These are phyloP conservation scores for Panthera leo DNA, from an alignment of 2,113 vertebrate species.

Conservation along the genomic window DNA sequence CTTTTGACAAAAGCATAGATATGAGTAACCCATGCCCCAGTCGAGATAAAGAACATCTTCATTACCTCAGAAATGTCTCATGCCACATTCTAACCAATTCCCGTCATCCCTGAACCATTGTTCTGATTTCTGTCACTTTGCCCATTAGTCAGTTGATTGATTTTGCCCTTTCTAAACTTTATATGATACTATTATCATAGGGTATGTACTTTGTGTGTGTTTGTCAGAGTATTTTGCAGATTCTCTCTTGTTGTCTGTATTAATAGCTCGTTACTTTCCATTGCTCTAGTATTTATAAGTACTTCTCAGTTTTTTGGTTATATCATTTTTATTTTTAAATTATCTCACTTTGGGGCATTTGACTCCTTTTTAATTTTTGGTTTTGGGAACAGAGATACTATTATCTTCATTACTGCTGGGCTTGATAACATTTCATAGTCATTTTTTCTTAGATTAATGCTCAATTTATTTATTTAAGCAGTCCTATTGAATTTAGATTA, in stretches of 20 bases:
- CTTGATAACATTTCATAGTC: background rate
- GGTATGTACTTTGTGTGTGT: background rate
- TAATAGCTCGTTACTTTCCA: background rate
- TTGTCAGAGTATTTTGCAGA: background rate
- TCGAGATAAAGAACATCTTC: background rate
- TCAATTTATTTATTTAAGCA: background rate
- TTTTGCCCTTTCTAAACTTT: background rate
- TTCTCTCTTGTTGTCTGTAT: background rate
- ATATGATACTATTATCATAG: background rate
- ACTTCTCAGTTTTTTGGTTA: background rate
- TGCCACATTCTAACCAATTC: background rate
- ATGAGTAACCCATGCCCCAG: background rate
- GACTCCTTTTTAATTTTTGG: background rate
- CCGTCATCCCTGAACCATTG: background rate
- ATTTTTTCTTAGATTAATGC: background rate
- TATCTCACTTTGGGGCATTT: background rate
- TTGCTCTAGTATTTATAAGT: background rate
- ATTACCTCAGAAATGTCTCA: background rate
- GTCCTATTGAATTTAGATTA: background rate
- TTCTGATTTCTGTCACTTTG: background rate
- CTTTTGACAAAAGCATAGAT: background rate
- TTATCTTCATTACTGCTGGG: background rate
- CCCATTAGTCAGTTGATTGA: background rate
- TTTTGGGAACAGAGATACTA: background rate
- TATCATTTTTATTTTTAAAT: background rate